These are phyloP conservation scores for Gambusia yucatana DNA, from an alignment of 2,797 vertebrate genomes.

Conservation along the genomic window DNA sequence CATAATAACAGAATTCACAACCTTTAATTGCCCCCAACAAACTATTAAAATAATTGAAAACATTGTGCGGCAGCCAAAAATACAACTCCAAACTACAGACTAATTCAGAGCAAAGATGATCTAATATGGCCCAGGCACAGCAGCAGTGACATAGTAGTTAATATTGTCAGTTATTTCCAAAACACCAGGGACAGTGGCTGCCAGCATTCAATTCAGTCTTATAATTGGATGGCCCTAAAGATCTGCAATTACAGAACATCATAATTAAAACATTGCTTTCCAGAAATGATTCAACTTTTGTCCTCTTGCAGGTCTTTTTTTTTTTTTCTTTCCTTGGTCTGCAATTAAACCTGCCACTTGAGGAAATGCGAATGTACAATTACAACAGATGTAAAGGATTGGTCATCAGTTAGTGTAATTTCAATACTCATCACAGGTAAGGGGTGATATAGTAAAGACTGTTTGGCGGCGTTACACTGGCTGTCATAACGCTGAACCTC, in stretches of 20 bases:
- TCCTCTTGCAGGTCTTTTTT: slow-evolving; percentile 39
- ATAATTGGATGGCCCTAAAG: slow-evolving; percentile 70
- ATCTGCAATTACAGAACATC: slow-evolving; percentile 75
- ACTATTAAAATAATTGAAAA: not conserved
- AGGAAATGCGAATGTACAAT: slow-evolving; percentile 63
- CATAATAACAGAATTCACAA: not conserved
- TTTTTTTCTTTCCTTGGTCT: slow-evolving; percentile 9
- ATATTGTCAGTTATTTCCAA: slow-evolving; percentile 59
- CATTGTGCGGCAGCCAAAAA: not conserved
- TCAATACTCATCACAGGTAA: slow-evolving; percentile 60
- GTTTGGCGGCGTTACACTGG: slow-evolving; percentile 52
- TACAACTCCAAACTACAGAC: slow-evolving; percentile 27
- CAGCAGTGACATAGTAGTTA: slow-evolving; percentile 54
- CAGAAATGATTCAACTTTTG: slow-evolving; percentile 67
- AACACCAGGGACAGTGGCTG: slow-evolving; percentile 51
- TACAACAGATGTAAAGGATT: slow-evolving; percentile 58
- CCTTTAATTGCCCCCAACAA: not conserved
- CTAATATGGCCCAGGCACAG: slow-evolving; percentile 55
- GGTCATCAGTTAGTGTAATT: slow-evolving; percentile 65
- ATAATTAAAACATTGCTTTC: slow-evolving; percentile 74
- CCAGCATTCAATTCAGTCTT: slow-evolving; percentile 58
- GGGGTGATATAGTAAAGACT: slow-evolving; percentile 48
- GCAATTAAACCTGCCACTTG: slow-evolving; percentile 71
- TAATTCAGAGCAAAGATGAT: slow-evolving; percentile 62
- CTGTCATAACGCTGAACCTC: slow-evolving; percentile 50